Evolutionary conservation across 37 sponge, comb jelly and placozoan species (phyloP).

Genomic region (Chondrilla cf. caribensis): DNA sequence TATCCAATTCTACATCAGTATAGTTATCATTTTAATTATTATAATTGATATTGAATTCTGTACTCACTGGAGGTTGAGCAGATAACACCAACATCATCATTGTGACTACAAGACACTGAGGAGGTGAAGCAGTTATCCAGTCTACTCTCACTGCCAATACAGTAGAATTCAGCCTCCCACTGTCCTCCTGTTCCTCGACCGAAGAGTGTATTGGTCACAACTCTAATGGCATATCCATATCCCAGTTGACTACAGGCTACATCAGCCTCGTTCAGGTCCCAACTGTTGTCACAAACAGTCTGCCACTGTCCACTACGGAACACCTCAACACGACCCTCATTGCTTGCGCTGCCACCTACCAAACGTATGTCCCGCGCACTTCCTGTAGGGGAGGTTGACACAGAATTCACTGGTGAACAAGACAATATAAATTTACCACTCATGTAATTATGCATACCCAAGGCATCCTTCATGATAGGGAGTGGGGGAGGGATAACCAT

Average conservation of each 20-base stretch:
- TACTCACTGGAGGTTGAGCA: background rate
- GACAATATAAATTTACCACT: too few species aligned
- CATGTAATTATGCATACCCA: too few species aligned
- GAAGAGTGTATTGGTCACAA: background rate
- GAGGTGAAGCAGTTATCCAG: background rate
- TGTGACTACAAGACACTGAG: background rate
- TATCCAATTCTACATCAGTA: too few species aligned
- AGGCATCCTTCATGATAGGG: too few species aligned
- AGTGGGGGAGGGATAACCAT: too few species aligned
- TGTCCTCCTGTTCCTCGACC: slow-evolving; percentile 15
- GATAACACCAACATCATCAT: slow-evolving; percentile 1
- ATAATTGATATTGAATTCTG: too few species aligned
- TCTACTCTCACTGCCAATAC: background rate
- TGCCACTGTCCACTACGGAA: slow-evolving; percentile 6
- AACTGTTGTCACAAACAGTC: slow-evolving; percentile 6
- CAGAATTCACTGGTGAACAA: too few species aligned
- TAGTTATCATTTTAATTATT: too few species aligned
- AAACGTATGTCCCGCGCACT: slow-evolving; percentile 2
- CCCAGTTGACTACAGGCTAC: slow-evolving; percentile 3
- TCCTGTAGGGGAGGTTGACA: too few species aligned
- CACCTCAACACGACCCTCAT: slow-evolving; percentile 29
- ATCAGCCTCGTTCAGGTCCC: slow-evolving; percentile 23
- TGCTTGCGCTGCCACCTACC: background rate
- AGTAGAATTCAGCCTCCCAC: slow-evolving; percentile 1
- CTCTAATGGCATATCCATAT: slow-evolving; percentile 24